Evolutionary conservation across 1,140 invertebrate genomes (phyloP).

Genomic region (Drosophila asahinai): DNA sequence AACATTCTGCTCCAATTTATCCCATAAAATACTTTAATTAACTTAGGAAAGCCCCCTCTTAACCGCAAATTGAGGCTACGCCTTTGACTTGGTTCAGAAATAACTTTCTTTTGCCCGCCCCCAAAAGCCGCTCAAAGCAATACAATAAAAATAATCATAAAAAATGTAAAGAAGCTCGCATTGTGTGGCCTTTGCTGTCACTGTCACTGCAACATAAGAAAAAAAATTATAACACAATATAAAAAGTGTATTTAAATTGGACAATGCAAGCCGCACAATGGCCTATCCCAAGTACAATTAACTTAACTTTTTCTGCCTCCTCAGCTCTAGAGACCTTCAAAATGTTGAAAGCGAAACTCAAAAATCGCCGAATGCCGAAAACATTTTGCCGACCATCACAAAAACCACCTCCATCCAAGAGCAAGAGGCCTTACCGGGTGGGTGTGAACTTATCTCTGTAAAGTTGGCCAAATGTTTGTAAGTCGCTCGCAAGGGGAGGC

Average conservation of each 20-base stretch:
- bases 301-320: conserved; percentile 42
- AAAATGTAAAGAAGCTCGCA: conserved; percentile 42
- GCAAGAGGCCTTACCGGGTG: conserved; percentile 31
- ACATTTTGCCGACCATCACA: conserved; percentile 55
- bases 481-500: conserved; percentile 34
- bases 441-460: conserved; percentile 59
- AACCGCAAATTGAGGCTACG: conserved; percentile 18
- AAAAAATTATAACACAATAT: conserved; percentile 51
- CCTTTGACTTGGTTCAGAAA: conserved; percentile 35
- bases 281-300: conserved; percentile 53
- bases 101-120: conserved; percentile 64
- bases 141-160: not conserved
- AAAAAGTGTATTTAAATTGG: conserved; percentile 41
- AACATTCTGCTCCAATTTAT: conserved; percentile 1
- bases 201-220: conserved; percentile 50
- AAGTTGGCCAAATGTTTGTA: conserved; percentile 58
- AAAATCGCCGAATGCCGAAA: conserved; percentile 33
- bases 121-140: conserved; percentile 3
- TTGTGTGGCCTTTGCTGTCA: conserved; percentile 66
- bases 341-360: conserved; percentile 65
- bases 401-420: conserved; percentile 9
- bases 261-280: conserved; percentile 46
- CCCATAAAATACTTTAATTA: not conserved
- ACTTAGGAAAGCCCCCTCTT: conserved; percentile 1
- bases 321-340: conserved; percentile 57